phyloP scores from a whole-genome alignment of 2,113 vertebrate genomes.

The Lophochroa leadbeateri region DNA sequence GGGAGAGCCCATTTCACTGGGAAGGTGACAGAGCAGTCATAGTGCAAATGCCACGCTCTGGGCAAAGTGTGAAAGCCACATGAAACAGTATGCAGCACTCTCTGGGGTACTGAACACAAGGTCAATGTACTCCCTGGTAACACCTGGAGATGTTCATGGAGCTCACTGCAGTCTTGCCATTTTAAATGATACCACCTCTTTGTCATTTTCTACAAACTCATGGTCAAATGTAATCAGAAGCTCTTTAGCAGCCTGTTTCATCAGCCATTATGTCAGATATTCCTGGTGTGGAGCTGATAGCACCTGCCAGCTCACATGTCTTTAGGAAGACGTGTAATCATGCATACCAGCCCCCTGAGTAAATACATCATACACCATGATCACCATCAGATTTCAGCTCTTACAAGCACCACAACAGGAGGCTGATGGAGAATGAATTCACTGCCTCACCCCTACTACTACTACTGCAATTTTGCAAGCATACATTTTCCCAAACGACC shows the following conservation, averaged over 20 bases:
- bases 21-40: accelerated
- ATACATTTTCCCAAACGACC: neutral
- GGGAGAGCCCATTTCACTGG: neutral
- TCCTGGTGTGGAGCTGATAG: neutral
- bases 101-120: accelerated
- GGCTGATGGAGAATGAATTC: neutral
- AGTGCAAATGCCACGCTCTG: neutral
- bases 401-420: neutral
- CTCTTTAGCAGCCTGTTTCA: neutral
- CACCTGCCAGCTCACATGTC: neutral
- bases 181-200: neutral
- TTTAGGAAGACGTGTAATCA: neutral
- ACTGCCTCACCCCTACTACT: neutral
- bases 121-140: neutral
- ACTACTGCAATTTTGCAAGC: neutral
- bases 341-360: neutral
- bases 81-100: no score
- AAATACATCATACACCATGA: neutral
- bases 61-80: neutral
- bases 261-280: neutral
- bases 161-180: neutral
- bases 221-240: neutral
- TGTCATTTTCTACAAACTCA: neutral
- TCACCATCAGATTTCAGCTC: neutral
- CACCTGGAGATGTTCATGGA: neutral